Percentiles rank a stretch among this genome's conserved stretches.
phyloP scores from a whole-genome alignment of 35 echinoderm and acorn worm genomes.

The Diadema setosum region DNA sequence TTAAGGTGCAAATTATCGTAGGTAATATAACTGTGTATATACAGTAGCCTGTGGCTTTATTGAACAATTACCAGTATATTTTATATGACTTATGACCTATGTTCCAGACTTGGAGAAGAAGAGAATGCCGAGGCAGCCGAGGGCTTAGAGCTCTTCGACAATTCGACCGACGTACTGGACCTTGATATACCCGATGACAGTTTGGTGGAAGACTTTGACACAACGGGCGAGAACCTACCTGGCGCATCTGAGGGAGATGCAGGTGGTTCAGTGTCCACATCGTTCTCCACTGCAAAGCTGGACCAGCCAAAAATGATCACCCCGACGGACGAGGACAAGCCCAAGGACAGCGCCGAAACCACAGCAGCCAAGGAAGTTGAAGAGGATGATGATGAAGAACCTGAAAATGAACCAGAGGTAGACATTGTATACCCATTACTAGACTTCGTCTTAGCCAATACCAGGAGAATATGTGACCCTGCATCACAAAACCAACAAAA shows the following conservation, averaged over 20 bases:
- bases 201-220: not conserved
- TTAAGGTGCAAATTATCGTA: no score
- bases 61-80: no score
- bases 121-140: not conserved
- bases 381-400: not conserved
- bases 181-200: not conserved
- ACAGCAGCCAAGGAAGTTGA: not conserved
- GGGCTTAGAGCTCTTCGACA: not conserved
- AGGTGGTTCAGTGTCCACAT: not conserved
- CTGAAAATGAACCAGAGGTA: not conserved
- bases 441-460: no score
- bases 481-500: no score
- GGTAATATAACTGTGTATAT: no score
- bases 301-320: not conserved
- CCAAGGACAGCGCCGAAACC: not conserved
- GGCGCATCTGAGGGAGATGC: not conserved
- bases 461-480: no score
- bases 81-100: no score
- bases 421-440: not conserved
- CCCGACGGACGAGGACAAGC: not conserved
- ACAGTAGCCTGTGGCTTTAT: no score
- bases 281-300: not conserved
- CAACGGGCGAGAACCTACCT: not conserved
- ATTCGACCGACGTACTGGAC: not conserved
- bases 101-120: not conserved